Base-by-base conservation (phyloP, 2,797 vertebrate genomes). In the Enteromius anoplus region DNA sequence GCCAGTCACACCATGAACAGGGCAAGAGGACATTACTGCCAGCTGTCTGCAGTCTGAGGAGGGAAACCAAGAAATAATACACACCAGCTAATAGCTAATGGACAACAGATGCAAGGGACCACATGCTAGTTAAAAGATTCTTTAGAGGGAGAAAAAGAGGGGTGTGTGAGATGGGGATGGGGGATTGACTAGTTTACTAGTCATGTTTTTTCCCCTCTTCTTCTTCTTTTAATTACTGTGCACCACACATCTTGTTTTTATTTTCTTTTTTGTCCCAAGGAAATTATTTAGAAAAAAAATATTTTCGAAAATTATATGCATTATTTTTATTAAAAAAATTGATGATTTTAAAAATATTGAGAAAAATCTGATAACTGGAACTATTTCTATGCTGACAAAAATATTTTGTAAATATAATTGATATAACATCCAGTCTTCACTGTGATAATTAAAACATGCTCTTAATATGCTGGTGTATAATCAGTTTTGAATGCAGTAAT, bases 81-180 rank as follows among this genome's bases (percentile, higher is more conserved):
- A 60, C 80, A 85, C 64, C 40, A 60, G 80, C 81, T 88, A 80
- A 85, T 72, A 65, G 85, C 85, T 86, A 88, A 88, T 87, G 80
- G 86, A 85, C 85, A 88, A 86, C 89, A 88, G 84, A 89, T 89
- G 86, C 82, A 55, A 23, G 78, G 23, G 49, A 84, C 75, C 87
- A 82, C 78, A 72, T 76, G 84, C 86, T 82, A 68, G 75, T 83
- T 69, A 62, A 71, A 78, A 70, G 51, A 71, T 69, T 65, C 81
- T 80, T 80, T 47, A 60, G 72, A 40, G 12, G 26, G 65, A 53
- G 5, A n/a, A 58, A 64, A 37, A 72, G 37, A 55, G 2, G 7
- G 19, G 53, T n/a, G 4, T 37, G 26, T 71, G 26, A 3, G 55
- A 6, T 26, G 75, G 26, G 66, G 15, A 23, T 53, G 71, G 45